Conservation (phyloP, 2,113 vertebrate genomes). For the Promerops cafer region DNA sequence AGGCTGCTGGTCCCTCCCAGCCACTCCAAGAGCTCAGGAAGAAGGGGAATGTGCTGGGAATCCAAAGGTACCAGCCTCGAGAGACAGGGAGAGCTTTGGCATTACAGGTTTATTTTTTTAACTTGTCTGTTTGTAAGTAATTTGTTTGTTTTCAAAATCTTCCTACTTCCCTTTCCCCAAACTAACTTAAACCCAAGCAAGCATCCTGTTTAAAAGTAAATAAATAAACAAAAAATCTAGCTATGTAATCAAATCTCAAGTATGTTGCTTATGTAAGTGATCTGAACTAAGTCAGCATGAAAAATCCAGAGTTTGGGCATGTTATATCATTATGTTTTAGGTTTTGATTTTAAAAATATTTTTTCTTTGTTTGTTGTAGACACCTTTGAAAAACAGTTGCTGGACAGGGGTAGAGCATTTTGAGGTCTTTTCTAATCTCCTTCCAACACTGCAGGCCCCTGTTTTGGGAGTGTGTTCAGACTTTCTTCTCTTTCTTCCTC, state of each 20-base stretch:
- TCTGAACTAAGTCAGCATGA: conserved; percentile 9
- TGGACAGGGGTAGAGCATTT: neutral
- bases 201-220: conserved; percentile 68
- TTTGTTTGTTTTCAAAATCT: conserved; percentile 42
- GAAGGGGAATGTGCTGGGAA: neutral
- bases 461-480: neutral
- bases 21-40: neutral
- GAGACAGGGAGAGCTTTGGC: neutral
- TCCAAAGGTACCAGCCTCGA: neutral
- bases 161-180: conserved; percentile 34
- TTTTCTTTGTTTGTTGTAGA: neutral
- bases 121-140: neutral
- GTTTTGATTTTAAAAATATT: neutral
- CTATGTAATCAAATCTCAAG: conserved; percentile 63
- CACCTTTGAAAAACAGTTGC: neutral
- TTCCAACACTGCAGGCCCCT: neutral
- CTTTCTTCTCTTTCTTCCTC: neutral
- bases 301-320: neutral
- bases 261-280: conserved; percentile 21
- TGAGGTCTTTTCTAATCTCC: neutral
- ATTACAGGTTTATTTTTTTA: neutral
- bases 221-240: conserved; percentile 52
- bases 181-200: conserved; percentile 43
- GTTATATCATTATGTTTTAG: neutral
- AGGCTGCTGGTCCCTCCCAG: neutral